phyloP scores from a whole-genome alignment of 2,797 vertebrate genomes.

The Cynodonichthys magdalenae region DNA sequence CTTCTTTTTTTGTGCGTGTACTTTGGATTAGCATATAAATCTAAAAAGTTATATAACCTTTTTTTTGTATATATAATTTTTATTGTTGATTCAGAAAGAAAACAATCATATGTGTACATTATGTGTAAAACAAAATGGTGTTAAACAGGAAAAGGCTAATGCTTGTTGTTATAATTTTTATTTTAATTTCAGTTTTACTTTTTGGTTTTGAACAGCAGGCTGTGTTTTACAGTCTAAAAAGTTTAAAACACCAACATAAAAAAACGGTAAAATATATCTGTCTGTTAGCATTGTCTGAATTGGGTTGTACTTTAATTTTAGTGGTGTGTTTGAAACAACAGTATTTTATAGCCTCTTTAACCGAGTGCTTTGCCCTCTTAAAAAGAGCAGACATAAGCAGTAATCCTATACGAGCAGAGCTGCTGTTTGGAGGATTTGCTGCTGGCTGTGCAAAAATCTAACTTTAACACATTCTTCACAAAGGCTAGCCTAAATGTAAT shows the following conservation, averaged over 20 bases:
- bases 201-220: no score
- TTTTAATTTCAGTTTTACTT: no score
- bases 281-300: background rate
- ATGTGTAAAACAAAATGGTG: no score
- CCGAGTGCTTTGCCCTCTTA: conserved; percentile 14
- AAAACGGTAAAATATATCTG: background rate
- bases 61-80: no score
- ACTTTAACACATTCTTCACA: conserved; percentile 4
- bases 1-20: no score
- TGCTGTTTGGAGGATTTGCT: conserved; percentile 20
- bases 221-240: no score
- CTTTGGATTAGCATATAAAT: no score
- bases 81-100: no score
- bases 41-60: no score
- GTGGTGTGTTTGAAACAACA: conserved; percentile 1
- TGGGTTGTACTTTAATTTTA: background rate
- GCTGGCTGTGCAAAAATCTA: conserved; percentile 28
- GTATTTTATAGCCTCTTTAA: background rate
- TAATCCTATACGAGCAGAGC: conserved; percentile 11
- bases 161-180: no score
- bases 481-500: conserved; percentile 1
- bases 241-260: background rate
- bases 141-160: no score
- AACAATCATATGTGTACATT: no score
- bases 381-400: conserved; percentile 22